phyloP scores from a whole-genome alignment of 2,113 vertebrate species.

The Sylvia atricapilla region DNA sequence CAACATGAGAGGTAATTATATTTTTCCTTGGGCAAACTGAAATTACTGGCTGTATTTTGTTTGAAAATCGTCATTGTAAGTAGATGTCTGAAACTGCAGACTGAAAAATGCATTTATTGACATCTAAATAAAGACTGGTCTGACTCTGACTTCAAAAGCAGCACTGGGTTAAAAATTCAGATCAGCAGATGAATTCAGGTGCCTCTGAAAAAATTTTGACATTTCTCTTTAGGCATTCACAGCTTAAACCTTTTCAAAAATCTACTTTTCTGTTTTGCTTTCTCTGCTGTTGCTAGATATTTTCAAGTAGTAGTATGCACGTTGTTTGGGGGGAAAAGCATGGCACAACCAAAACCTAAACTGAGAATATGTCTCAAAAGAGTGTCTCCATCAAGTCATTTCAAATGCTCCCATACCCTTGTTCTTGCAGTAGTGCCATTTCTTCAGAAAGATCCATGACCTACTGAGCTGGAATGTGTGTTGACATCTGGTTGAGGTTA shows the following conservation, averaged over 20 bases:
- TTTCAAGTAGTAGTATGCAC: neutral
- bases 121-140: neutral
- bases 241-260: neutral
- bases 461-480: conserved; percentile 1
- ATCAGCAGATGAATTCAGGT: neutral
- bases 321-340: neutral
- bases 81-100: neutral
- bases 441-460: neutral
- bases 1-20: conserved; percentile 12
- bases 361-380: neutral
- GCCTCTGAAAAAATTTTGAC: neutral
- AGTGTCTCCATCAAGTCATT: neutral
- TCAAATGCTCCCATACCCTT: neutral
- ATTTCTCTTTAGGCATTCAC: neutral
- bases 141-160: neutral
- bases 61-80: neutral
- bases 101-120: neutral
- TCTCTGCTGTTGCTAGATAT: neutral
- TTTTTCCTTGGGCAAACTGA: neutral
- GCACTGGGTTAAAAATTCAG: neutral
- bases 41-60: neutral
- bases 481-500: conserved; percentile 18
- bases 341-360: neutral
- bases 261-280: neutral
- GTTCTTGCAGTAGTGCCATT: neutral